Evolutionary conservation across 1,140 invertebrate genomes (phyloP), one percentile per base, ranked within the genome.

Genomic region (Eueides isabella): DNA sequence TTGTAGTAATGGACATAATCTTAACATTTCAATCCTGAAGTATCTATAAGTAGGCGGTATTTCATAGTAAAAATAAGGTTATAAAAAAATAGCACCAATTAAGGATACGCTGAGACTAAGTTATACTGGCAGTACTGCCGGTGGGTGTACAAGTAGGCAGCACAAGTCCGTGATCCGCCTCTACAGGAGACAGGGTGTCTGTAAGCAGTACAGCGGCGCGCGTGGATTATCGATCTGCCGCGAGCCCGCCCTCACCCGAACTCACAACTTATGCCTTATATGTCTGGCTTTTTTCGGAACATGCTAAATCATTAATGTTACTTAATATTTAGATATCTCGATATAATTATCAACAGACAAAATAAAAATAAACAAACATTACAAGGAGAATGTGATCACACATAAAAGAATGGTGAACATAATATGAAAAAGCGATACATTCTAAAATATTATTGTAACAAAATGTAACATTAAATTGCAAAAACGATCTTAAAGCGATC

Each of bases 211-310:
- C 62, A 71, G 79, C 75, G 77, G 72, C 67, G 79, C 77, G 79
- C 81, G 75, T 66, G 74, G 68, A 64, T 61, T 84, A 86, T 88
- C 83, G 84, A 85, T 88, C 83, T 79, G 74, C 48, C 48, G 9
- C 48, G 72, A 55, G 71, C 48, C 63, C 69, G 71, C 80, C 35
- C 74, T 74, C 64, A 74, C 67, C 78, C 61, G 64, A 73, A 71
- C 62, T 72, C 41, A 66, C 62, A 69, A 72, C 77, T 82, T 84
- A 81, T 81, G 82, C 67, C 80, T 79, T 71, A 71, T 74, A 75
- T 75, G 83, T 89, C 84, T 87, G 82, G 82, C 76, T 68, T 81
- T 77, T 80, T 81, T 75, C 76, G 78, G 68, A 61, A 76, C 80
- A 79, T 41, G 55, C 26, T 19, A 44, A 35, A 65, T 29, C 29